These are phyloP conservation scores for Rotaria sp. DNA, from an alignment of 2,888 invertebrate species.

Conservation along the genomic window DNA sequence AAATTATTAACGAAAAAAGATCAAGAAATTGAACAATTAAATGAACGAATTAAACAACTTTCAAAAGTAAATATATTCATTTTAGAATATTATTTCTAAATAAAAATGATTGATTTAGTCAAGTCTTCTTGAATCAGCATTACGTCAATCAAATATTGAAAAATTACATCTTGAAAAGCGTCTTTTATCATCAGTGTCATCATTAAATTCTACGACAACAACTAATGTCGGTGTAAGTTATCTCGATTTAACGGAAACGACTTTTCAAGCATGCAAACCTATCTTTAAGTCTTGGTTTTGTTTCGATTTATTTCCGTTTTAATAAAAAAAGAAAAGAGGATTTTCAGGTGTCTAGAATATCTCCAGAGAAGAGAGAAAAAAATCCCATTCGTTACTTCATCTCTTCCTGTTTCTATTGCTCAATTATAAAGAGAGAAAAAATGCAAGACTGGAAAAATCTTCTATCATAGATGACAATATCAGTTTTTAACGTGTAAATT, in stretches of 20 bases:
- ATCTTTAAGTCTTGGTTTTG: too few relatives aligned
- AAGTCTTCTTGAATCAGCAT: not conserved
- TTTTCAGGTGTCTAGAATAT: not conserved
- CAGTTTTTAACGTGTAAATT: not conserved
- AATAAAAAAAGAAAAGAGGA: not conserved
- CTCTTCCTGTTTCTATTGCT: not conserved
- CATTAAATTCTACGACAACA: not conserved
- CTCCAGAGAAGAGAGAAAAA: not conserved
- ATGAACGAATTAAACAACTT: not conserved
- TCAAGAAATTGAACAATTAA: slow-evolving; percentile 12
- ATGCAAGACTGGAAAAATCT: not conserved
- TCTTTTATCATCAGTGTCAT: not conserved
- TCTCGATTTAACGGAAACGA: not conserved
- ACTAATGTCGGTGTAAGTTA: not conserved
- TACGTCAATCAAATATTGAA: slow-evolving; percentile 14
- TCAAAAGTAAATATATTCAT: not conserved
- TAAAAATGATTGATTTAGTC: not conserved
- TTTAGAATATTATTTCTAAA: not conserved
- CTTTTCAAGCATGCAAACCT: not conserved
- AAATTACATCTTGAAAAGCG: slow-evolving; percentile 6
- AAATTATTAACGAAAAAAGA: not conserved
- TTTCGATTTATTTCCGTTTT: not conserved
- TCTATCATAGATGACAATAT: not conserved
- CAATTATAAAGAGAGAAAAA: not conserved
- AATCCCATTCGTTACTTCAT: not conserved